Evolutionary conservation across 1,140 invertebrate genomes (phyloP), one percentile per base, ranked within the genome.

Genomic region (Lordiphosa clarofinis): DNA sequence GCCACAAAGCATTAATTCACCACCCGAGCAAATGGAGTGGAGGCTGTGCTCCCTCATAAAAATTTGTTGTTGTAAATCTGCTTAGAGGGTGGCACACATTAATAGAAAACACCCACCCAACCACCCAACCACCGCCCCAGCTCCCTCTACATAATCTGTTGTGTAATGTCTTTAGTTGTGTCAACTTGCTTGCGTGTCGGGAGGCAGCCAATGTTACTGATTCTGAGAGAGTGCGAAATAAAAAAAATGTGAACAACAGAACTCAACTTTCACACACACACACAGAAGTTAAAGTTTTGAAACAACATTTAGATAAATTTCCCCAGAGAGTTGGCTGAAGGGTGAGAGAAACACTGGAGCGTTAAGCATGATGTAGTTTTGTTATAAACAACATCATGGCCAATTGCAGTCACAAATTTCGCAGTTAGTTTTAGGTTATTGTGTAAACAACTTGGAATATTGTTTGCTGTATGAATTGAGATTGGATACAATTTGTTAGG

Each of bases 221-320:
- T 66, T 84, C 69, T 24, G 68, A 84, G 68, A 63, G 65, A 73
- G 78, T 84, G 78, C 57, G 76, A 82, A 84, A 82, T 15, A 15
- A 76, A 76, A 75, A 56, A 56, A 36, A 19, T 12, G 5, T 44
- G 42, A 60, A 55, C 48, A 44, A 56, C 44, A 54, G 64, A 73
- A 43, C 33, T 24, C 47, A 11, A 36, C 19, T 19, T 7, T 28
- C 24, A 15, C 15, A 15, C 15, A 15, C 15, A 15, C 15, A n/a
- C 59, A 44, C 38, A 61, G 61, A 55, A 78, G 73, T 56, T 68
- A 70, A 86, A 87, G 82, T 87, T 86, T 86, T 86, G 81, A 86
- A 87, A 87, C 75, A 87, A 87, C 82, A 87, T 87, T 87, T 82
- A 86, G 82, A 86, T 87, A 87, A 78, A 87, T 87, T 87, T 87